A percentile compares a stretch with the other conserved stretches of the same genome.
Conservation (phyloP, 2,113 vertebrate genomes). For the Pseudorhombus dupliciocellatus region DNA sequence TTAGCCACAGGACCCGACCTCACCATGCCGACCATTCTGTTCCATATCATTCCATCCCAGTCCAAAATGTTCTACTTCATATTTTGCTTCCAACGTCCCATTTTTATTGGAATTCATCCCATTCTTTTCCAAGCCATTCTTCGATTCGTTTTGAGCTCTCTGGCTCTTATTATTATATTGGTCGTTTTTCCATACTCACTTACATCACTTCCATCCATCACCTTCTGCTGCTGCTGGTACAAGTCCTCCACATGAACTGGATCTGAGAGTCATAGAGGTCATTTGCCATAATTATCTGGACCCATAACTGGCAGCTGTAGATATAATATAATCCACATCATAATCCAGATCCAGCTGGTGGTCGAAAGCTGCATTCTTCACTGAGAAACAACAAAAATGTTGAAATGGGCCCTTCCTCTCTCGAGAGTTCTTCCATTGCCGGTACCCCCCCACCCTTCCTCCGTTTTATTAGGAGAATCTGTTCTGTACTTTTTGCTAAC, state of each 20-base stretch:
- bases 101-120: slow-evolving; percentile 8
- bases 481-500: too few relatives aligned
- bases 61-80: background rate
- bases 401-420: too few relatives aligned
- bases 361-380: too few relatives aligned
- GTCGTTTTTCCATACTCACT: background rate
- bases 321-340: too few relatives aligned
- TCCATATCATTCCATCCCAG: slow-evolving; percentile 49
- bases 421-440: too few relatives aligned
- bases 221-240: background rate
- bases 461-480: too few relatives aligned
- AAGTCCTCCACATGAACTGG: background rate
- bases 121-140: background rate
- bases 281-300: too few relatives aligned
- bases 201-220: background rate
- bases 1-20: slow-evolving; percentile 36
- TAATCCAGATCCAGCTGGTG: too few relatives aligned
- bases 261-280: background rate
- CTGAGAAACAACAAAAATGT: too few relatives aligned
- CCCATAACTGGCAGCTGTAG: background rate
- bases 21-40: slow-evolving; percentile 45
- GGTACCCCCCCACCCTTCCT: too few relatives aligned
- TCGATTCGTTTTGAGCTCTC: background rate
- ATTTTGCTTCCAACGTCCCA: background rate
- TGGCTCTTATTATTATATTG: background rate